A percentile compares a stretch with the other conserved stretches of the same genome.
These are phyloP conservation scores for Andrena cerasifolii DNA, from an alignment of 1,140 invertebrate species.

Conservation along the genomic window DNA sequence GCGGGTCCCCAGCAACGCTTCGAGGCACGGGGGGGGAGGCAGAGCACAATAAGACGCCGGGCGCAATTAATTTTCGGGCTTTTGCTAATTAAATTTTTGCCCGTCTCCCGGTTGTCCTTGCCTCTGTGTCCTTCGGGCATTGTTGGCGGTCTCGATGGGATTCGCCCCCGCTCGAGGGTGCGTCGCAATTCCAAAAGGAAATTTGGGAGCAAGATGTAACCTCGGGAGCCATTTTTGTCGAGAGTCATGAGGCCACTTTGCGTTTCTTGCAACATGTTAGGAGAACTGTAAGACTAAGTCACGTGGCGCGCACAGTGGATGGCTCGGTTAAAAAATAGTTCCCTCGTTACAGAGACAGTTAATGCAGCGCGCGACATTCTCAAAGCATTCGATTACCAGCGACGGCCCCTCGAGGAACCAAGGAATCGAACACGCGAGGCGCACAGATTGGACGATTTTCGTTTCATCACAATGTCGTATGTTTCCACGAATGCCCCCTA, in stretches of 20 bases:
- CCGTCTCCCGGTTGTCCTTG: constrained; percentile 34
- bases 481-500: constrained; percentile 52
- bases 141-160: constrained; percentile 14
- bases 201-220: too few species aligned
- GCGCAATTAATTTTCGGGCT: constrained; percentile 79
- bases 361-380: constrained; percentile 2
- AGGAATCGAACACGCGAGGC: constrained; percentile 8
- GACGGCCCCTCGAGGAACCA: background rate
- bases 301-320: too few species aligned
- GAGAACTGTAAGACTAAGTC: too few species aligned
- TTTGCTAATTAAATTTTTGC: constrained; percentile 81
- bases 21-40: constrained; percentile 58
- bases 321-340: too few species aligned
- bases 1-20: constrained; percentile 63
- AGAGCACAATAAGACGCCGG: constrained; percentile 78
- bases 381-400: constrained; percentile 19
- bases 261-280: too few species aligned
- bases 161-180: background rate
- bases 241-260: too few species aligned
- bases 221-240: too few species aligned
- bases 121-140: constrained; percentile 23
- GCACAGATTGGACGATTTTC: constrained; percentile 26
- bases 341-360: too few species aligned
- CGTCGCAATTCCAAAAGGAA: background rate
- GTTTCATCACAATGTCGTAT: constrained; percentile 40